Percentiles rank a stretch among this genome's conserved stretches.
These are phyloP conservation scores for Aurelia aurita DNA, from an alignment of 30 jellyfish, hydroid and myxozoan species.

Conservation along the genomic window DNA sequence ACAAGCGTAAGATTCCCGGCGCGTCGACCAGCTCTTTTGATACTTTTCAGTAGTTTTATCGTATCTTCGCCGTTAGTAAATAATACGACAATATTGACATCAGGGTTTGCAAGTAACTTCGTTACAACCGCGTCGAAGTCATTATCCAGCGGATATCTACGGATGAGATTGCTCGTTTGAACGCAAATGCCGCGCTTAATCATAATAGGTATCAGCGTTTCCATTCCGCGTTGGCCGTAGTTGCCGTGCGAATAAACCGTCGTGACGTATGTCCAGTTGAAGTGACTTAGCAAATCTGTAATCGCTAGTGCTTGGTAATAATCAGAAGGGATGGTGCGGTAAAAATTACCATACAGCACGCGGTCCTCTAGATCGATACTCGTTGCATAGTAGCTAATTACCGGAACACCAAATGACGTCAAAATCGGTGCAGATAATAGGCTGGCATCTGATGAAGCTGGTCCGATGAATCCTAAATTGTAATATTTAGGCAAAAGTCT, in stretches of 20 bases:
- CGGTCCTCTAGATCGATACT: conserved; percentile 56
- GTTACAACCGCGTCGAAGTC: conserved; percentile 8
- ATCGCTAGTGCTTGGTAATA: conserved; percentile 40
- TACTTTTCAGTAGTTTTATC: conserved; percentile 10
- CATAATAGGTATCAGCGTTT: conserved; percentile 1
- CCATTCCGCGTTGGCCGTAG: conserved; percentile 54
- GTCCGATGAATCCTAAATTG: conserved; percentile 28
- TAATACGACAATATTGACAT: conserved; percentile 41
- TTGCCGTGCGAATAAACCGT: conserved; percentile 41
- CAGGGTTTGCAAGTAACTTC: conserved; percentile 18
- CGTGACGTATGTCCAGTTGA: conserved; percentile 53
- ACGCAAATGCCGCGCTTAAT: conserved; percentile 35
- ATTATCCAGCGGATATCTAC: background rate
- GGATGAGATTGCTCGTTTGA: conserved; percentile 25
- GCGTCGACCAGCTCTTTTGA: conserved; percentile 15
- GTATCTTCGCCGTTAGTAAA: conserved; percentile 60
- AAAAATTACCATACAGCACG: conserved; percentile 40
- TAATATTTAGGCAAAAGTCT: background rate
- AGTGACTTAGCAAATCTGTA: conserved; percentile 32
- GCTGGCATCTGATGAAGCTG: conserved; percentile 65
- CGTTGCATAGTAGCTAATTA: conserved; percentile 65
- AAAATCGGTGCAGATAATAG: conserved; percentile 42
- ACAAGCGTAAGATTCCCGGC: conserved; percentile 14
- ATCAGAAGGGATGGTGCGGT: conserved; percentile 86
- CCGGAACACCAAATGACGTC: conserved; percentile 41